Evolutionary conservation across 2,113 vertebrate genomes (phyloP).

Genomic region (Acrocephalus arundinaceus): DNA sequence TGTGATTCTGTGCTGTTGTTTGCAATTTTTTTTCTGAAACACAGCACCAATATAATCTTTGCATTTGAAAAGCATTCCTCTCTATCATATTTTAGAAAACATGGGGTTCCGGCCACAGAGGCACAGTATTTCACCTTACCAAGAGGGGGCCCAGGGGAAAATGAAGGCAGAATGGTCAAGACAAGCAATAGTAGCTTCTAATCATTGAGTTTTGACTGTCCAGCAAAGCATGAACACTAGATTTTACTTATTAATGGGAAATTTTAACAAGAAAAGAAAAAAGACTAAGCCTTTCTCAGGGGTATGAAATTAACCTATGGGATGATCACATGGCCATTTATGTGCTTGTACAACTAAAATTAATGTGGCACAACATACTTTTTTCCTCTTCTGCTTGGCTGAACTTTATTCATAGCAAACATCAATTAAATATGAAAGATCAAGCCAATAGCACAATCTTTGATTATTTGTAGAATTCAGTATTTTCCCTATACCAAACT

Average conservation of each 20-base stretch:
- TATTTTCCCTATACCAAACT: neutral
- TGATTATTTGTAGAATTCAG: neutral
- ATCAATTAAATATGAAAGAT: constrained; percentile 28
- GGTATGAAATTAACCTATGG: constrained; percentile 4
- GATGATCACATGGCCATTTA: neutral
- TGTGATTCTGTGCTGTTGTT: neutral
- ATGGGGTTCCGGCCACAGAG: neutral
- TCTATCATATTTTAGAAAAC: neutral
- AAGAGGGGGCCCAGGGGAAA: neutral
- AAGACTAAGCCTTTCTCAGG: neutral
- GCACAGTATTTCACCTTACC: neutral
- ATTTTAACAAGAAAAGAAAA: neutral
- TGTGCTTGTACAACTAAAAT: constrained; percentile 11
- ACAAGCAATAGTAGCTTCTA: neutral
- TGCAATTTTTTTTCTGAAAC: neutral
- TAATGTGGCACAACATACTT: neutral
- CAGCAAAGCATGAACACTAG: neutral
- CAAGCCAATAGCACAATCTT: neutral
- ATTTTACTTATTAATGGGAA: constrained; percentile 11
- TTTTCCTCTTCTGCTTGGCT: neutral
- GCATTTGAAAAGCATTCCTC: neutral
- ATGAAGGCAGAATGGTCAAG: neutral
- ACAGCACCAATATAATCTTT: neutral
- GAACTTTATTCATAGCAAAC: constrained; percentile 13
- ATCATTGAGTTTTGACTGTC: neutral